Evolutionary conservation across 2,888 invertebrate genomes (phyloP).

Genomic region (Beris morrisii): DNA sequence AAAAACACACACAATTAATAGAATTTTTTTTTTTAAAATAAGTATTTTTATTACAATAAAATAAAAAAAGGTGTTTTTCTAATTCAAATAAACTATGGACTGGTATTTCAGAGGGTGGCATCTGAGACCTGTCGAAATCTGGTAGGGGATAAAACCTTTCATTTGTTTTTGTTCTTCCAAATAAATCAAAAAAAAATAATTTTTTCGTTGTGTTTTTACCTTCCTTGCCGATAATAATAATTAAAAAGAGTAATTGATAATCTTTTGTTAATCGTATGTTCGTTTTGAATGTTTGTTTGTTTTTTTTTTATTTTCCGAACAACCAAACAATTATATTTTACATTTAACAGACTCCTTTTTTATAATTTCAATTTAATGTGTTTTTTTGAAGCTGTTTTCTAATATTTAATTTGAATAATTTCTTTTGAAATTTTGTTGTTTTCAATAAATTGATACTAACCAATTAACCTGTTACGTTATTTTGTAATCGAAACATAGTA

Average conservation of each 20-base stretch:
- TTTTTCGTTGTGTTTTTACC: not conserved
- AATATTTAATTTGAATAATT: not conserved
- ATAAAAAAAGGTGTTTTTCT: conserved; percentile 6
- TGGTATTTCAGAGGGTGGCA: conserved; percentile 51
- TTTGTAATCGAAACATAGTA: too few species aligned
- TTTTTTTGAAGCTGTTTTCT: too few species aligned
- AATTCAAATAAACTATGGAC: not conserved
- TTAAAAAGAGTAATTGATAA: not conserved
- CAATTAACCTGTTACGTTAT: too few species aligned
- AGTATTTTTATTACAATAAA: not conserved
- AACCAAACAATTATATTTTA: too few species aligned
- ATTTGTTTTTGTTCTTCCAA: conserved; percentile 38
- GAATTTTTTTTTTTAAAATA: too few species aligned
- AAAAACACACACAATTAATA: too few species aligned
- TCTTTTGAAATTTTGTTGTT: not conserved
- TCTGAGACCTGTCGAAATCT: conserved; percentile 57
- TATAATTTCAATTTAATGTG: too few species aligned
- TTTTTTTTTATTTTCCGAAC: not conserved
- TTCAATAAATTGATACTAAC: too few species aligned
- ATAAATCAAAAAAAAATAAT: not conserved
- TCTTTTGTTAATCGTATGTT: too few species aligned
- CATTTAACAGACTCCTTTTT: too few species aligned
- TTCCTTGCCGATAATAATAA: not conserved
- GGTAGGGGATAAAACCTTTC: conserved; percentile 50
- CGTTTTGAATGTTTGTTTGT: conserved; percentile 17